These are phyloP conservation scores for Spialia ferax DNA, from an alignment of 2,888 invertebrate species.

Conservation along the genomic window DNA sequence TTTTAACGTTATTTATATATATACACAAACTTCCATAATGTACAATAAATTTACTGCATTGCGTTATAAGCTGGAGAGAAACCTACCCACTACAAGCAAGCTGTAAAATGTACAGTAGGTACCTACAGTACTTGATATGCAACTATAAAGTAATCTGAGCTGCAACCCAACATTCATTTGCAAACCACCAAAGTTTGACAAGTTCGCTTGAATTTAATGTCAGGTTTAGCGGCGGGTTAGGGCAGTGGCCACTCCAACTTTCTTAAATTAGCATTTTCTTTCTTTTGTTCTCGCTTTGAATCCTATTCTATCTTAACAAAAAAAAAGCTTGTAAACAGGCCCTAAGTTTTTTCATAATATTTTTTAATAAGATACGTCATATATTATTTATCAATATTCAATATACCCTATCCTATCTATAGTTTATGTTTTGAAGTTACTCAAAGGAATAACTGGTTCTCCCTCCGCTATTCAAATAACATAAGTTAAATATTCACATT, in stretches of 20 bases:
- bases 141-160: constrained; percentile 44
- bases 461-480: constrained; percentile 47
- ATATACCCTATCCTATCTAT: too few species aligned
- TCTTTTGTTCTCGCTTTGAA: constrained; percentile 61
- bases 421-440: too few species aligned
- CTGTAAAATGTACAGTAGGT: too few species aligned
- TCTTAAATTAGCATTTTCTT: constrained; percentile 70
- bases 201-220: constrained; percentile 77
- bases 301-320: too few species aligned
- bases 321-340: too few species aligned
- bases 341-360: too few species aligned
- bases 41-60: too few species aligned
- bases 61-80: too few species aligned
- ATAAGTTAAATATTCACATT: constrained; percentile 61
- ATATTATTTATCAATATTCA: too few species aligned
- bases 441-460: constrained; percentile 71
- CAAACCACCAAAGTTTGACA: constrained; percentile 73
- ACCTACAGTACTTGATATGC: neutral
- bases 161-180: constrained; percentile 63
- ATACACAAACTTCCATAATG: too few species aligned
- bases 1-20: too few species aligned
- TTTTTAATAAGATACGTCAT: neutral
- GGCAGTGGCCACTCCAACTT: constrained; percentile 53
- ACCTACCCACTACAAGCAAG: too few species aligned
- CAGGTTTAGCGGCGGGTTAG: constrained; percentile 54